phyloP scores from a whole-genome alignment of 2,888 invertebrate genomes.

The Atrina japonica region DNA sequence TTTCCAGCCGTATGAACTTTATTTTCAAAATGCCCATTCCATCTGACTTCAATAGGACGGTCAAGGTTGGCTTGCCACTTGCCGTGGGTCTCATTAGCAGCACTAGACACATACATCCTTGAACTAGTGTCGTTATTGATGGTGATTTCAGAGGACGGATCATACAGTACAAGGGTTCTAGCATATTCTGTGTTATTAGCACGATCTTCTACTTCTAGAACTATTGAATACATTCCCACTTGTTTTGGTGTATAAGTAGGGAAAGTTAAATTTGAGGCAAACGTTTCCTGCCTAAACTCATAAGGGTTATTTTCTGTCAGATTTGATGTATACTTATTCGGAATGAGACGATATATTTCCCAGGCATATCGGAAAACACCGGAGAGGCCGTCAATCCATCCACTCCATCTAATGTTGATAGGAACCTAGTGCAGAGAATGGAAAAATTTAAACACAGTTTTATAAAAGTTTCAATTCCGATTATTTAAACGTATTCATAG shows the following conservation, averaged over 20 bases:
- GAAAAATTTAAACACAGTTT: background rate
- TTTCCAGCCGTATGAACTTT: slow-evolving; percentile 44
- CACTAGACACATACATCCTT: slow-evolving; percentile 40
- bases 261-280: background rate
- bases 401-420: slow-evolving; percentile 23
- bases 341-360: slow-evolving; percentile 13
- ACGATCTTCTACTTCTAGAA: slow-evolving; percentile 55
- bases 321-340: slow-evolving; percentile 17
- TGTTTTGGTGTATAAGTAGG: slow-evolving; percentile 39
- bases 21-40: slow-evolving; percentile 59
- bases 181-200: slow-evolving; percentile 62
- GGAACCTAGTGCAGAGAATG: background rate
- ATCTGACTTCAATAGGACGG: slow-evolving; percentile 34
- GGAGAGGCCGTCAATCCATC: slow-evolving; percentile 30
- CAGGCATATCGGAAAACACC: slow-evolving; percentile 22
- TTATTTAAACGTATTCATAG: too few relatives aligned
- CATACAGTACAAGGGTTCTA: slow-evolving; percentile 55
- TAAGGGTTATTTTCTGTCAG: slow-evolving; percentile 7
- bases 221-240: slow-evolving; percentile 56
- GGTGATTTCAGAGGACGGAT: slow-evolving; percentile 45
- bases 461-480: too few relatives aligned
- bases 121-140: slow-evolving; percentile 17
- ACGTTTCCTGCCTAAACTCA: background rate
- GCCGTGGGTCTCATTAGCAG: slow-evolving; percentile 41
- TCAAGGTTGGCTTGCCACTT: slow-evolving; percentile 50